phyloP scores from a whole-genome alignment of 2,888 invertebrate species.

The Bugulina stolonifera region DNA sequence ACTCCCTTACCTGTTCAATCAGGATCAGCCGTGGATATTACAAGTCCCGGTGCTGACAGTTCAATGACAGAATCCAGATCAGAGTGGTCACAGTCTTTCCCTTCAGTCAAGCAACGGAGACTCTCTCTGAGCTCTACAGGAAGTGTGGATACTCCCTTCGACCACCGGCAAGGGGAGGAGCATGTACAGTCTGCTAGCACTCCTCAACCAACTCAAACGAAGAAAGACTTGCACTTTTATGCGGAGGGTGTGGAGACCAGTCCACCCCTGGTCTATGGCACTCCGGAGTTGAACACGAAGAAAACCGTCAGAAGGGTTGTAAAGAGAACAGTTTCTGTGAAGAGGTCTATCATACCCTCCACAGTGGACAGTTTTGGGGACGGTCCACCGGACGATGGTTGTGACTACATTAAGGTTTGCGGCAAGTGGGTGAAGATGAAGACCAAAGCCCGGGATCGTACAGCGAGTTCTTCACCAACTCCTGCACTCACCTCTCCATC shows the following conservation, averaged over 20 bases:
- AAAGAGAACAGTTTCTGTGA: neutral
- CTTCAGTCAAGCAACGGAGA: slow-evolving; percentile 10
- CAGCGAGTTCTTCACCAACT: neutral
- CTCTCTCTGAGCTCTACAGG: neutral
- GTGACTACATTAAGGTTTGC: slow-evolving; percentile 15
- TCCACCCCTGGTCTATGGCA: neutral
- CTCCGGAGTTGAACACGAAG: neutral
- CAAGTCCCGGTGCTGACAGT: no score
- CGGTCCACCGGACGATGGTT: neutral
- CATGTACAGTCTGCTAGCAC: neutral
- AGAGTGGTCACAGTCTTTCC: slow-evolving; percentile 1
- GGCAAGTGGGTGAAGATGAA: slow-evolving; percentile 17
- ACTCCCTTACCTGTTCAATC: no score
- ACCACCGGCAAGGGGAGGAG: neutral
- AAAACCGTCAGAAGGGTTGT: neutral
- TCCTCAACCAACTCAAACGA: neutral
- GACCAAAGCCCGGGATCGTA: neutral
- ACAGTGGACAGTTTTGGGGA: neutral
- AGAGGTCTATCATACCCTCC: neutral
- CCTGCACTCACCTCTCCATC: neutral
- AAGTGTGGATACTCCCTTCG: neutral
- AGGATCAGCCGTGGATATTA: no score
- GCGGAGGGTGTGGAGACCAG: neutral
- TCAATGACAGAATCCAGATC: no score
- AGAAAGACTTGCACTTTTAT: neutral